A percentile compares a stretch with the other conserved stretches of the same genome.
Conservation (phyloP, 2,888 invertebrate genomes). For the Tuta absoluta region DNA sequence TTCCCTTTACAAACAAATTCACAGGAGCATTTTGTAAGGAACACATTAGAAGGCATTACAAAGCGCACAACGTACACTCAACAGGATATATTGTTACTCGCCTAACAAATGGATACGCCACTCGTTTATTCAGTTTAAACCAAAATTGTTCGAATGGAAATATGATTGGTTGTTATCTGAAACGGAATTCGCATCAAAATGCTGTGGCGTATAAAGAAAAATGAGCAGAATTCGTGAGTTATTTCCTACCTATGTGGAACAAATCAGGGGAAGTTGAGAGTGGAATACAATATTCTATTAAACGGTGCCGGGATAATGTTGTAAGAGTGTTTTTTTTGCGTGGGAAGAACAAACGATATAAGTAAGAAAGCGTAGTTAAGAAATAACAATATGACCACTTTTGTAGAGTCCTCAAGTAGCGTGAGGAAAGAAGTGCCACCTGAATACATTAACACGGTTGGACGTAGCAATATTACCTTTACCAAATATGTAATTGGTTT, state of each 20-base stretch:
- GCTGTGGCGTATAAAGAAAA: neutral
- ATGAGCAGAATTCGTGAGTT: neutral
- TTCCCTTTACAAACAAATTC: slow-evolving; percentile 17
- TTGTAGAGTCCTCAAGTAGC: too few relatives aligned
- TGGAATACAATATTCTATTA: neutral
- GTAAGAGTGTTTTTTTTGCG: slow-evolving; percentile 3
- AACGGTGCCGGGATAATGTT: neutral
- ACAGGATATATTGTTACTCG: slow-evolving; percentile 7
- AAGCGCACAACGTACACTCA: neutral
- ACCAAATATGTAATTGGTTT: too few relatives aligned
- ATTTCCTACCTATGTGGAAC: neutral
- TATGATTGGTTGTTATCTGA: slow-evolving; percentile 1
- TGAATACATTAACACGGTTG: too few relatives aligned
- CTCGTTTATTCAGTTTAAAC: neutral
- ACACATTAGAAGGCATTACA: neutral
- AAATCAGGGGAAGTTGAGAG: neutral
- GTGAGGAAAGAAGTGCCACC: too few relatives aligned
- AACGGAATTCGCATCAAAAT: neutral
- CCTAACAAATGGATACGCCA: neutral
- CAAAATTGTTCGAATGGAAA: slow-evolving; percentile 2
- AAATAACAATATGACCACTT: too few relatives aligned
- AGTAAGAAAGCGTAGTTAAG: neutral
- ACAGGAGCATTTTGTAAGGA: neutral
- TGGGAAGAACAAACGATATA: slow-evolving; percentile 15
- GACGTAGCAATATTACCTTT: too few relatives aligned